Conservation (phyloP, 2,113 vertebrate species). For the Colaptes auratus region DNA sequence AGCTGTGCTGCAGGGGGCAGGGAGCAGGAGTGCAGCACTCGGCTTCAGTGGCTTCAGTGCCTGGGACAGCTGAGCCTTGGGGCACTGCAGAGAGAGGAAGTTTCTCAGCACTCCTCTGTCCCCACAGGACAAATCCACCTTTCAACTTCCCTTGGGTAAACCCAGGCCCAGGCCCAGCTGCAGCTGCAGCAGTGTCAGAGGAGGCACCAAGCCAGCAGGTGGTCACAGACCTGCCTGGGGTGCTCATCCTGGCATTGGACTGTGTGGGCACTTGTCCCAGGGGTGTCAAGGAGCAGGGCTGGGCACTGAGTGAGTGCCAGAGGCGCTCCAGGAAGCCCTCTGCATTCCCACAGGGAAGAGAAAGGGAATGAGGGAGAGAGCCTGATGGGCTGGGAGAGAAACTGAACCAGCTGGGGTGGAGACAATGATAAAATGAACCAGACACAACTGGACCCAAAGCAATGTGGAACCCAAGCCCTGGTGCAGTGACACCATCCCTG, state of each 20-base stretch:
- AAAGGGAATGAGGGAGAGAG: no score
- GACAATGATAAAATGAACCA: no score
- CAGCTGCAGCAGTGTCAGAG: not conserved
- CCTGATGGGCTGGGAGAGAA: no score
- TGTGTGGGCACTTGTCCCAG: rapidly evolving
- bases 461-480: no score
- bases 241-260: not conserved
- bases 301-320: no score
- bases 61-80: not conserved
- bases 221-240: not conserved
- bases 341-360: no score
- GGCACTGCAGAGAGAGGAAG: not conserved
- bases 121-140: not conserved
- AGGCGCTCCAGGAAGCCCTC: no score
- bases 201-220: no score
- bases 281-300: no score
- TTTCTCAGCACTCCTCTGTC: not conserved
- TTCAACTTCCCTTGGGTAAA: not conserved
- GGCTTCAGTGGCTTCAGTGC: not conserved
- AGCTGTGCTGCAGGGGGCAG: not conserved
- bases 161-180: not conserved
- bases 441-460: no score
- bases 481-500: no score
- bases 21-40: not conserved
- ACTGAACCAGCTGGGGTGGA: no score